Percentiles rank a stretch among this genome's conserved stretches.
phyloP scores from a whole-genome alignment of 1,140 invertebrate genomes.

The Bombus pascuorum region DNA sequence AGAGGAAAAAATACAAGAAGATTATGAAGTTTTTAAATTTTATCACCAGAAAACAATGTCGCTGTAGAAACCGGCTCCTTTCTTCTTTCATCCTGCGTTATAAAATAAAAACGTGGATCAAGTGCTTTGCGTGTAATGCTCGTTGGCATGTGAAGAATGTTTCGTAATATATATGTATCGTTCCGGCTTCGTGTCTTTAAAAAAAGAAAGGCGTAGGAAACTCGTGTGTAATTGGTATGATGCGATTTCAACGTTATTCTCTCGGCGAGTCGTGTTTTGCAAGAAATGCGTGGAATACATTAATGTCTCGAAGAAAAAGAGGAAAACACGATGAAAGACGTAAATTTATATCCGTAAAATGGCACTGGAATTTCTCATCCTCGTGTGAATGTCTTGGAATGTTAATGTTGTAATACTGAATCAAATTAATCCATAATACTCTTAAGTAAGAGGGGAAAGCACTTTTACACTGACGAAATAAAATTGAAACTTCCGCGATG shows the following conservation, averaged over 20 bases:
- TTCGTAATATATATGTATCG: conserved; percentile 20
- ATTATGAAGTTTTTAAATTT: conserved; percentile 50
- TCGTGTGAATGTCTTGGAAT: conserved; percentile 36
- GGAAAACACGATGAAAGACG: not conserved
- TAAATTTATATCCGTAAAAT: not conserved
- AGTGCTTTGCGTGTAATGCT: conserved; percentile 41
- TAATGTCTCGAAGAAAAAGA: not conserved
- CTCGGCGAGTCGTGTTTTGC: not conserved
- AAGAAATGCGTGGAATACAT: not conserved
- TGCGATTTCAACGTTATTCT: conserved; percentile 18
- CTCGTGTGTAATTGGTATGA: conserved; percentile 10
- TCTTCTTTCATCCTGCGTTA: not conserved
- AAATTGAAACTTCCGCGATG: not conserved
- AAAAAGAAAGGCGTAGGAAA: conserved; percentile 3
- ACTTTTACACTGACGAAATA: conserved; percentile 25
- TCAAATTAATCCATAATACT: conserved; percentile 34
- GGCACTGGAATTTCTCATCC: conserved; percentile 2
- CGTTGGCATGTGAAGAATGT: conserved; percentile 34
- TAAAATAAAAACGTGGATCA: not conserved
- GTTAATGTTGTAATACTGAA: conserved; percentile 21
- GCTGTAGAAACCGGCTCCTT: not conserved
- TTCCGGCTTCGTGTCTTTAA: conserved; percentile 18
- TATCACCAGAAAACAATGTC: conserved; percentile 10
- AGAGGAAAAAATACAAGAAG: not conserved
- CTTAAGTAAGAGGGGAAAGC: conserved; percentile 24